Base-by-base conservation (phyloP, 1,140 invertebrate genomes). In the Lysiphlebus fabarum region DNA sequence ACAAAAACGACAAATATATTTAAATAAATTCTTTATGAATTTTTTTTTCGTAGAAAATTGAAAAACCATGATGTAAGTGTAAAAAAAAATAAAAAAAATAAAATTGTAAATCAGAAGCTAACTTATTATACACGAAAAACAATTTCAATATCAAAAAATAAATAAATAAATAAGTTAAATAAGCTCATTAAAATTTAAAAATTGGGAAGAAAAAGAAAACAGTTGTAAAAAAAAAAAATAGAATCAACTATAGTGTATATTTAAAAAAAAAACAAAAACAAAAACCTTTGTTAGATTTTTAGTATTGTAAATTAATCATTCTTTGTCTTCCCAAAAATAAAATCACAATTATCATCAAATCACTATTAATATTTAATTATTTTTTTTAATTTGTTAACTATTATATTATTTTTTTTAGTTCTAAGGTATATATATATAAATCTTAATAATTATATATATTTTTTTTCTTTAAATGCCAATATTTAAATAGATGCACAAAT, bases 251-350 rank as follows among this genome's bases (percentile, higher is more conserved):
- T 43, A 41, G 12, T 42, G 33, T 7, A 58, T 34, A 49, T 4
- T 42, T 41, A 1, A 26, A 26, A 26, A 26, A 26, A 26, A 26
- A 26, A 26, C 0, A 26, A 26, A 26, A n/a, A n/a, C n/a, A n/a
- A n/a, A 26, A 26, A 26, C 0, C 17, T 26, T 4, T 26, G 17
- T 26, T 26, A 26, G 17, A 56, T 56, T 42, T 42, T 56, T 17
- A 26, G 14, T n/a, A 37, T 11, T 56, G 42, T 45, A 48, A 50
- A 58, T 69, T 64, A 67, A 65, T 66, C 65, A 69, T 66, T 67
- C 43, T 63, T 64, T 60, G 68, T 70, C 68, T 70, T 70, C 68
- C 68, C 51, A 62, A 40, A 54, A 64, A 8, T 53, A 62, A 58
- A 53, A 67, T 33, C 40, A 44, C 36, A 40, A 53, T 42, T 26